Base-by-base conservation (phyloP, 2,888 invertebrate genomes). In the Phasia obesa region DNA sequence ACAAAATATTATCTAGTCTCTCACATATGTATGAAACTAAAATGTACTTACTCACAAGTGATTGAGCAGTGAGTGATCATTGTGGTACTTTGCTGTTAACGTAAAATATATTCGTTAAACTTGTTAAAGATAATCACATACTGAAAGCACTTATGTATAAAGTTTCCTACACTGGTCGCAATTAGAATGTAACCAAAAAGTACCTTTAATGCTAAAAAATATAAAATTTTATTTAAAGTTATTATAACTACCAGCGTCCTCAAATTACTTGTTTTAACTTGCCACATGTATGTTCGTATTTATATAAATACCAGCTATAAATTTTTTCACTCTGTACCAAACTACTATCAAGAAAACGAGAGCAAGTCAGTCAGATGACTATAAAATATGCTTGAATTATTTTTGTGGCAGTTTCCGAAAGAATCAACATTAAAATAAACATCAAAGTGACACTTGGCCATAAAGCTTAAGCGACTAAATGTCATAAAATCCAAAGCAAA, bases 381-480 rank as follows among this genome's bases (percentile, higher is more conserved):
- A 60, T 75, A 53, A 75, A 76, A 76, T 71, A 78, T 75, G 82
- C 65, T 75, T 35, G 74, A 70, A 62, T 62, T 82, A 69, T 76
- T 76, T 81, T 59, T 62, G 49, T 67, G 60, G 51, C 49, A 64
- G 65, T 31, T 31, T 31, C 13, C 44, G 67, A 74, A 31, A 42
- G 35, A 35, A 23, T 64, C 59, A 75, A 57, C 71, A 75, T 44
- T 47, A 71, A 76, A 64, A 53, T 11, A 59, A 75, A 83, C 78
- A 75, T 83, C 79, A 83, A 83, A 83, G 70, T 75, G 75, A 79
- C 78, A 82, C 70, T 82, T 78, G 67, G 74, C 78, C 77, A 67
- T 70, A 83, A 79, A 74, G 70, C 78, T 81, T 82, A 74, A 78
- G 42, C 73, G 78, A 64, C 74, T 74, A 59, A 78, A 82, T 73